A percentile compares a stretch with the other conserved stretches of the same genome.
phyloP scores from a whole-genome alignment of 2,113 vertebrate genomes.

The Theristicus caerulescens region DNA sequence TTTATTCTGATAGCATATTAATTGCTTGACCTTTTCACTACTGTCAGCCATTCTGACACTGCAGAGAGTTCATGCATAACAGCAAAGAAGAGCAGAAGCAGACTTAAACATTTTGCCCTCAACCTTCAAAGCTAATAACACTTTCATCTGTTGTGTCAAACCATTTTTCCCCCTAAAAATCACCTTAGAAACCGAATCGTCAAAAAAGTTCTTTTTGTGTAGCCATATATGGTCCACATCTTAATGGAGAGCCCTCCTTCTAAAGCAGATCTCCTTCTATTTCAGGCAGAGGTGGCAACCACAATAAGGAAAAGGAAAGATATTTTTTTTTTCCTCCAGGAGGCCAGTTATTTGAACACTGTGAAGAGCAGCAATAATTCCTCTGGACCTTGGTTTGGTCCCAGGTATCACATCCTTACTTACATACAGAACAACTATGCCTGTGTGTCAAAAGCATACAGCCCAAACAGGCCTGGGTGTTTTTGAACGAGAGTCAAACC shows the following conservation, averaged over 20 bases:
- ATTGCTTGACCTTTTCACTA: conserved; percentile 33
- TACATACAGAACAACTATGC: neutral
- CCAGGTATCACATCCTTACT: neutral
- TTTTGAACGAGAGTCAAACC: neutral
- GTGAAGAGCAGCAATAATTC: neutral
- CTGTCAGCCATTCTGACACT: neutral
- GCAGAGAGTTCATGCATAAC: neutral
- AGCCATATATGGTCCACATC: neutral
- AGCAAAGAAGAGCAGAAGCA: neutral
- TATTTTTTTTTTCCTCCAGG: neutral
- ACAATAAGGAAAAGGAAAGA: neutral
- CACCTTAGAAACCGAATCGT: neutral
- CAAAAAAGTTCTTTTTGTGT: neutral
- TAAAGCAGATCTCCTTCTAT: neutral
- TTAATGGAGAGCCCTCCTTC: neutral
- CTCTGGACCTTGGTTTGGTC: neutral
- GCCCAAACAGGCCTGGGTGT: neutral
- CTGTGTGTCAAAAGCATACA: neutral
- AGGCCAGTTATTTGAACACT: neutral
- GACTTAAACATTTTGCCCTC: neutral
- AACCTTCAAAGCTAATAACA: neutral
- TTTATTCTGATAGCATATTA: conserved; percentile 20
- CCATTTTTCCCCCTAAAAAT: neutral
- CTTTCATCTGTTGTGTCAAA: neutral
- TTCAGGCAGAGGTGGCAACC: neutral